A percentile compares a stretch with the other conserved stretches of the same genome.
These are phyloP conservation scores for Capreolus pygargus DNA, from an alignment of 2,113 vertebrate species.

Conservation along the genomic window DNA sequence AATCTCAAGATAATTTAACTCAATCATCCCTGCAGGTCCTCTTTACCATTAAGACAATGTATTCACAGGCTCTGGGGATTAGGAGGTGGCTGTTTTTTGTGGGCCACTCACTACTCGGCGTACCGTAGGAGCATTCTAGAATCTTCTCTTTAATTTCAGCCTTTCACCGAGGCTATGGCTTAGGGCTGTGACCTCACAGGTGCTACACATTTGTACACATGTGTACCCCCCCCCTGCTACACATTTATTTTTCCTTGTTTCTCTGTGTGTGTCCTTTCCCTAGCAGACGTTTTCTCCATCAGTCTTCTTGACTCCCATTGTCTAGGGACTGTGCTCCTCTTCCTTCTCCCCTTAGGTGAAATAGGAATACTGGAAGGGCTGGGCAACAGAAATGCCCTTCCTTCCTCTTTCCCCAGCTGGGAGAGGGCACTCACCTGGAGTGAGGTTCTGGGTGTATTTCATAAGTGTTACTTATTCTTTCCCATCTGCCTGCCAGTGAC, in stretches of 20 bases:
- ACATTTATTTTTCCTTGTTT: neutral
- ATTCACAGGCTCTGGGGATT: neutral
- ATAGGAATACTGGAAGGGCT: neutral
- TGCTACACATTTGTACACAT: too few species aligned
- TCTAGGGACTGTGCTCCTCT: neutral
- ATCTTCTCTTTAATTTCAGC: neutral
- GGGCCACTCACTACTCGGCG: neutral
- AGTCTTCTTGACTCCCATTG: neutral
- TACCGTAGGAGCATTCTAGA: neutral
- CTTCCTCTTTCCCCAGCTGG: fast-evolving
- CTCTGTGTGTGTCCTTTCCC: neutral
- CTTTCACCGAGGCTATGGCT: neutral
- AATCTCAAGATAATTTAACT: neutral
- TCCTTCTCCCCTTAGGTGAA: neutral
- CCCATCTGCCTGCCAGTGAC: neutral
- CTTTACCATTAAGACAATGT: neutral
- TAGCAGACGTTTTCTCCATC: neutral
- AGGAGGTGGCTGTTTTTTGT: neutral
- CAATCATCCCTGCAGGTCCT: neutral
- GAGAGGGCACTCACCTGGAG: neutral
- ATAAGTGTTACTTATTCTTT: neutral
- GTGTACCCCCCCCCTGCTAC: neutral
- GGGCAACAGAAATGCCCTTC: neutral
- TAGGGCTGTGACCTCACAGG: neutral
- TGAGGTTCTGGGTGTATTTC: neutral